Percentiles rank a stretch among this genome's conserved stretches.
These are phyloP conservation scores for Cyclina sinensis DNA, from an alignment of 1,140 invertebrate species.

Conservation along the genomic window DNA sequence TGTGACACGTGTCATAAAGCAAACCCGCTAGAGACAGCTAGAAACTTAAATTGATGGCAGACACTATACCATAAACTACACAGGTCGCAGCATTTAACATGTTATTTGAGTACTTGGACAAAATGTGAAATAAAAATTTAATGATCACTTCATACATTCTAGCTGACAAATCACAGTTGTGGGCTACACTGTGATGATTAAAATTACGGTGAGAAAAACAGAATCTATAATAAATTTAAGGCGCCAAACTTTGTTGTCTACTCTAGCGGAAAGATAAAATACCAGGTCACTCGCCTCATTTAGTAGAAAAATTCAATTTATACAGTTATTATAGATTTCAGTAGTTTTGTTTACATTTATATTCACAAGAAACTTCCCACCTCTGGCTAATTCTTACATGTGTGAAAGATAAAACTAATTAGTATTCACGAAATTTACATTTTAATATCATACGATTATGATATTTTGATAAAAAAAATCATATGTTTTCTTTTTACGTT, in stretches of 20 bases:
- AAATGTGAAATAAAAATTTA: background rate
- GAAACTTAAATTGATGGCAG: constrained; percentile 7
- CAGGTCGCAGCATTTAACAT: background rate
- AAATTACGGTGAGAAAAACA: background rate
- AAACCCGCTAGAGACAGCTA: too few species aligned
- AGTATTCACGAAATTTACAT: background rate
- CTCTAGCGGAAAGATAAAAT: constrained; percentile 25
- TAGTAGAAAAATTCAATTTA: constrained; percentile 39
- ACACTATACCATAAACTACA: constrained; percentile 11
- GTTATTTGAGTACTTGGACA: background rate
- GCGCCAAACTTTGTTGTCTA: background rate
- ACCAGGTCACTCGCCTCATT: constrained; percentile 12
- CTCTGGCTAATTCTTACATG: constrained; percentile 5
- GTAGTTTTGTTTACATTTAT: background rate
- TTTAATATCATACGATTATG: background rate
- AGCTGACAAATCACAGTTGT: background rate
- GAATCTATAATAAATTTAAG: background rate
- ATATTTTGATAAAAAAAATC: background rate
- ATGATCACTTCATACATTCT: background rate
- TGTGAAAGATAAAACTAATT: constrained; percentile 12
- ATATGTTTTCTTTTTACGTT: background rate
- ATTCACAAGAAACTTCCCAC: background rate
- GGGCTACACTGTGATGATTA: background rate
- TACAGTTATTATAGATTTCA: constrained; percentile 33
- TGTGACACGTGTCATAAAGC: constrained; percentile 48